phyloP scores from a whole-genome alignment of 2,888 invertebrate species.

The Zhengitettix transpicula region DNA sequence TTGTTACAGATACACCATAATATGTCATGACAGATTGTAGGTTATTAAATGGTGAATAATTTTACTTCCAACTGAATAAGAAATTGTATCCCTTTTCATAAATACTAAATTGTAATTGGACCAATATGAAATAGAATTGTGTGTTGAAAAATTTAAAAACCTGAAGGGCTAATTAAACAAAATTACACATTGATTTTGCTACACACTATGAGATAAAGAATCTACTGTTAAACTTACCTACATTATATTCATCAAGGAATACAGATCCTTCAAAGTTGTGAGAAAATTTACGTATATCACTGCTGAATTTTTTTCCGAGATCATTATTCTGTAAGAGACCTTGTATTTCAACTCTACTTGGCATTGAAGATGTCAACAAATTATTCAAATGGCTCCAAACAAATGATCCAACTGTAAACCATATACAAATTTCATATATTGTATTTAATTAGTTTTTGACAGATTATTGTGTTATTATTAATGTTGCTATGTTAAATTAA shows the following conservation, averaged over 20 bases:
- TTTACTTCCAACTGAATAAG: no score
- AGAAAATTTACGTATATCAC: conserved; percentile 80
- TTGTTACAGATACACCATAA: no score
- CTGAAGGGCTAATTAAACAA: no score
- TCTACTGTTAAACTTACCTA: conserved; percentile 35
- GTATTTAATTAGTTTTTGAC: not conserved
- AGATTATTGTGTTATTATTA: not conserved
- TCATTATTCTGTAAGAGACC: conserved; percentile 66
- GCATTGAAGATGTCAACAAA: conserved; percentile 68
- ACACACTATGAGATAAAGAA: no score
- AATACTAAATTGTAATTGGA: no score
- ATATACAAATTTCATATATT: no score
- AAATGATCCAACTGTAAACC: conserved; percentile 64
- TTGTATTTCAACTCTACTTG: conserved; percentile 69
- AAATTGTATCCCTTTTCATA: no score
- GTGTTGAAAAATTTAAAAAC: no score
- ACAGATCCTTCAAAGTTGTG: conserved; percentile 76
- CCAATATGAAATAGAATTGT: no score
- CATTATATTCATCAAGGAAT: conserved; percentile 76
- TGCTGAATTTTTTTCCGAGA: conserved; percentile 62
- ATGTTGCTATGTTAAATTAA: not conserved
- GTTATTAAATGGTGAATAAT: no score
- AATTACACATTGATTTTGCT: no score
- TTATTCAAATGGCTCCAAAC: conserved; percentile 90
- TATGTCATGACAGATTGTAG: no score